Evolutionary conservation across 1,140 invertebrate genomes (phyloP), one percentile per base, ranked within the genome.

Genomic region (Marisa cornuarietis): DNA sequence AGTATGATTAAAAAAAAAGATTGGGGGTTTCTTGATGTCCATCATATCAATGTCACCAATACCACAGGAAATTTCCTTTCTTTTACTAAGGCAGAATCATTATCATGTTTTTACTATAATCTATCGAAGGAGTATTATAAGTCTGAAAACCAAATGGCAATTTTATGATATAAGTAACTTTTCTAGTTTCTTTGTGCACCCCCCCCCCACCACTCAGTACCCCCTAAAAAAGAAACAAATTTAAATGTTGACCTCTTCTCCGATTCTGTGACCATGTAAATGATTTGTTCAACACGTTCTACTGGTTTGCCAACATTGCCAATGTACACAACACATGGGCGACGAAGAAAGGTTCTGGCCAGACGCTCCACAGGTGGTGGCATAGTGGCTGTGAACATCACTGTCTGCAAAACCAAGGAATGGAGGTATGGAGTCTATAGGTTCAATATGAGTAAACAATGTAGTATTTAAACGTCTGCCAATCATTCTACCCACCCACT

Each of bases 331-430:
- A 99, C 95, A 16, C 98, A 97, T 7, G 99, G 99, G 87, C 99
- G 93, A 79, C 99, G 93, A 13, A 99, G 91, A 92, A 99, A 99
- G 54, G 95, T 97, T 83, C 97, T 93, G 0, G 99, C 99, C 71
- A 99, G 92, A 84, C 98, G 93, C 92, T 99, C 99, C 6, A 99
- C 97, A 13, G 98, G 96, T 4, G 98, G 95, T 13, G 98, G 98
- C 99, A 99, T 99, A 85, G 99, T 99, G 24, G 99, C 99, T 66
- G 99, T 99, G 92, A 99, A 99, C 99, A 99, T 99, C 81, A 99
- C 98, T 88, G 98, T 99, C 95, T 95, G 88, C 61, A 79, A 79
- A 76, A 78, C 18, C 31, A 75, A 78, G 3, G 6, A 61, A 49
- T n/a, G 10, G 69, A 20, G 3, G 3, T 68, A 14, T 22, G 22